Base-by-base conservation (phyloP, 2,888 invertebrate species). In the Eupithecia exiguata region DNA sequence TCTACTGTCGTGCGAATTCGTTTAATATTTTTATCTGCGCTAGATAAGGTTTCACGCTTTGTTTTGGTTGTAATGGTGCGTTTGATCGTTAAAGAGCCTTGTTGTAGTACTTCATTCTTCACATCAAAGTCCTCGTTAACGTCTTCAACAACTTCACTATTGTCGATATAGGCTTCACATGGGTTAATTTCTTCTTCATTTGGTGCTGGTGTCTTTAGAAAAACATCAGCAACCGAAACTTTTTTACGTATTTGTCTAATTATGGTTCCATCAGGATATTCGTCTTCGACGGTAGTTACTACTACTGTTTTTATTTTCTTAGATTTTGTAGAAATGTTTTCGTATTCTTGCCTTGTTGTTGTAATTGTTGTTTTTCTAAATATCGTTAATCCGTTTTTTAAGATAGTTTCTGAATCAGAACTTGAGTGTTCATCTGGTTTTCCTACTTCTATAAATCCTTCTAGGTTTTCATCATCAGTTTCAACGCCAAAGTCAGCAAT, bases 1-100 rank as follows among this genome's bases (percentile, higher is more conserved):
- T 95, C 95, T 67, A 95, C 90, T 16, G 95, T 95, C 65, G 95
- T 95, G 81, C 95, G 94, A 71, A 95, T 91, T 35, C 96, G 94
- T 87, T 95, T 95, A 63, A 95, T 95, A 84, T 88, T 91, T 76
- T 87, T 87, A 78, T 95, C 95, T 69, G 89, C 88, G 75, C 95
- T 95, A 69, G 94, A 89, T 77, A 95, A 86, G 25, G 92, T 93
- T 83, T 95, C 95, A 30, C 90, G 89, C 80, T 89, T 94, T 12
- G 94, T 95, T 83, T 91, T 92, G 35, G 92, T 94, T 30, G 93
- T 94, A 5, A 94, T 89, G 76, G 89, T 92, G 46, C 94, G 91
- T 75, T 91, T 92, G 4, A 95, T 90, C 58, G 83, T 86, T 21
- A 87, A 73, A 49, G 87, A 82, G n/a, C 88, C 93, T 76, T 91